Evolutionary conservation across 2,113 vertebrate genomes (phyloP).

Genomic region (Lophotis ruficrista): DNA sequence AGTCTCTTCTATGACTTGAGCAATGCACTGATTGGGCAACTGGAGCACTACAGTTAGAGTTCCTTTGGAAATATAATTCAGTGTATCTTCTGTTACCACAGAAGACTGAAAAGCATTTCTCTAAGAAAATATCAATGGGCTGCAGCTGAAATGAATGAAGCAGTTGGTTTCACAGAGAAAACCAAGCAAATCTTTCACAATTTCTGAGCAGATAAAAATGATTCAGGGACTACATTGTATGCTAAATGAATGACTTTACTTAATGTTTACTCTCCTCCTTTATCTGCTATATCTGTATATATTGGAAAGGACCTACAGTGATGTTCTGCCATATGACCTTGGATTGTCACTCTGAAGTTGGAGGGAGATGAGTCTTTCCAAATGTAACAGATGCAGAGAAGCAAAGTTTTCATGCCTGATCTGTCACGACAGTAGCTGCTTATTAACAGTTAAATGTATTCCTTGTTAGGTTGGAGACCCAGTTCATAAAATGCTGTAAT

Average conservation of each 20-base stretch:
- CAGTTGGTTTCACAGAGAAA: not conserved
- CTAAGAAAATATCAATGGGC: not conserved
- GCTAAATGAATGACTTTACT: not conserved
- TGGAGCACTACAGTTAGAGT: not conserved
- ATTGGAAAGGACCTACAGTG: not conserved
- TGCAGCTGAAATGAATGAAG: not conserved
- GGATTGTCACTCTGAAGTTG: not conserved
- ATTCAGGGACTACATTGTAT: not conserved
- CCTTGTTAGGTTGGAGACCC: not conserved
- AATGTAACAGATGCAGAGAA: not conserved
- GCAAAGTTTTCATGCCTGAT: not conserved
- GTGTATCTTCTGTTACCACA: not conserved
- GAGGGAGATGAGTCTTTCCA: not conserved
- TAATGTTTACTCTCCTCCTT: not conserved
- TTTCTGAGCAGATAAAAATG: not conserved
- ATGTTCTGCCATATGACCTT: not conserved
- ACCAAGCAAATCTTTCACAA: not conserved
- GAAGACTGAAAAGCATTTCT: not conserved
- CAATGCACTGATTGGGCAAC: not conserved
- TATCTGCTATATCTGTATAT: not conserved
- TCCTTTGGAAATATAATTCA: not conserved
- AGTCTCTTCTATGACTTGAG: not conserved
- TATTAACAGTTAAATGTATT: not conserved
- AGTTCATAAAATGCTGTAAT: not conserved
- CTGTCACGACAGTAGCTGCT: not conserved